These are phyloP conservation scores for Etheostoma perlongum DNA, from an alignment of 2,797 vertebrate species.

Conservation along the genomic window DNA sequence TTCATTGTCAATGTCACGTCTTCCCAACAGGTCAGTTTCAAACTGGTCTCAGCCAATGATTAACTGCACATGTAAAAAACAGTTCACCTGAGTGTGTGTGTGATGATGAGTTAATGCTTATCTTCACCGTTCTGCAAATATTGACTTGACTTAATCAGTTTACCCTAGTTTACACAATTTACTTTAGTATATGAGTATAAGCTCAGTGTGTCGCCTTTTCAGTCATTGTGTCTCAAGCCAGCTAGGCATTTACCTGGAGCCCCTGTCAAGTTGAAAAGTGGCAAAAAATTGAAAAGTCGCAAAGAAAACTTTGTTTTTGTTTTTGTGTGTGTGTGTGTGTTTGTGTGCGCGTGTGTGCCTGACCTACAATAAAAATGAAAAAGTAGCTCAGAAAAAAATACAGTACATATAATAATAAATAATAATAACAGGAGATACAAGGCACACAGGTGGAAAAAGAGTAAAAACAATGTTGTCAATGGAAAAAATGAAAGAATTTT, in stretches of 20 bases:
- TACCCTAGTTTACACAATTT: slow-evolving; percentile 11
- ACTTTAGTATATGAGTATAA: slow-evolving; percentile 4
- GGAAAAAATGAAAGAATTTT: background rate
- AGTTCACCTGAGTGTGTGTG: background rate
- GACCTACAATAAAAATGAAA: too few relatives aligned
- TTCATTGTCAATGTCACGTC: slow-evolving; percentile 17
- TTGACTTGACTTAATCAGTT: slow-evolving; percentile 63
- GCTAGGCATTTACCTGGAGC: slow-evolving; percentile 5
- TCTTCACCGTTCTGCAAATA: slow-evolving; percentile 59
- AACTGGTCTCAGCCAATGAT: slow-evolving; percentile 42
- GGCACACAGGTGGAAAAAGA: background rate
- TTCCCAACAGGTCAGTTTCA: background rate
- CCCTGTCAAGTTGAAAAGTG: background rate
- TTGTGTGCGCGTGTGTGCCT: too few relatives aligned
- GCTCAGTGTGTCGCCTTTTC: background rate
- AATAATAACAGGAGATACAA: background rate
- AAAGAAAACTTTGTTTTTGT: background rate
- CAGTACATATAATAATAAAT: too few relatives aligned
- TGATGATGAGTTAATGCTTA: background rate
- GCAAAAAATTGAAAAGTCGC: slow-evolving; percentile 2
- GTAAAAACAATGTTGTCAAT: background rate
- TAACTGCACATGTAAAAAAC: slow-evolving; percentile 34
- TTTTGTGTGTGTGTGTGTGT: too few relatives aligned
- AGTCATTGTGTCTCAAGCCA: background rate
- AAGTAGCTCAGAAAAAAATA: too few relatives aligned